These are phyloP conservation scores for Siphonodentalium dalli DNA, from an alignment of 2,888 invertebrate species.

Conservation along the genomic window DNA sequence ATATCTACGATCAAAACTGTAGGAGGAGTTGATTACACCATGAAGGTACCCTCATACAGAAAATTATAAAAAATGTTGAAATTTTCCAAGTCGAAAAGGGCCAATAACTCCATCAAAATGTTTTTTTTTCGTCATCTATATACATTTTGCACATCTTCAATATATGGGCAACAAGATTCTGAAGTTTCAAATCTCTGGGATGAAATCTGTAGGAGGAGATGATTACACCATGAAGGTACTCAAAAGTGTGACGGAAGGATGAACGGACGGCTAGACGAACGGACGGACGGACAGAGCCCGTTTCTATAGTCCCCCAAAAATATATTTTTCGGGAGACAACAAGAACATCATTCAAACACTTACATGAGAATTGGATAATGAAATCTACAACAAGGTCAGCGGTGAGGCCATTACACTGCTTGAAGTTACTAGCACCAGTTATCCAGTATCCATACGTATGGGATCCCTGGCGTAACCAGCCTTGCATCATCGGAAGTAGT, in stretches of 20 bases:
- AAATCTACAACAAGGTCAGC: constrained; percentile 90
- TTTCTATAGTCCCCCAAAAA: background rate
- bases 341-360: constrained; percentile 39
- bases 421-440: constrained; percentile 82
- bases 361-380: constrained; percentile 77
- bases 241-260: background rate
- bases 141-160: too few species aligned
- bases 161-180: too few species aligned
- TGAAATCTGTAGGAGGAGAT: background rate
- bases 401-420: constrained; percentile 91
- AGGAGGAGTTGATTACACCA: too few species aligned
- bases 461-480: constrained; percentile 80
- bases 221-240: background rate
- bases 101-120: too few species aligned
- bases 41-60: too few species aligned
- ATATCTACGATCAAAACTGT: too few species aligned
- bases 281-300: background rate
- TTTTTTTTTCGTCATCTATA: too few species aligned
- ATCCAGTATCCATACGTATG: constrained; percentile 68
- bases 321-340: background rate
- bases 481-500: constrained; percentile 89
- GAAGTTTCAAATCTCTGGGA: background rate
- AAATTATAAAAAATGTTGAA: too few species aligned
- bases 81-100: too few species aligned
- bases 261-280: background rate